phyloP scores from a whole-genome alignment of 2,888 invertebrate species.

The Crematogaster levior region DNA sequence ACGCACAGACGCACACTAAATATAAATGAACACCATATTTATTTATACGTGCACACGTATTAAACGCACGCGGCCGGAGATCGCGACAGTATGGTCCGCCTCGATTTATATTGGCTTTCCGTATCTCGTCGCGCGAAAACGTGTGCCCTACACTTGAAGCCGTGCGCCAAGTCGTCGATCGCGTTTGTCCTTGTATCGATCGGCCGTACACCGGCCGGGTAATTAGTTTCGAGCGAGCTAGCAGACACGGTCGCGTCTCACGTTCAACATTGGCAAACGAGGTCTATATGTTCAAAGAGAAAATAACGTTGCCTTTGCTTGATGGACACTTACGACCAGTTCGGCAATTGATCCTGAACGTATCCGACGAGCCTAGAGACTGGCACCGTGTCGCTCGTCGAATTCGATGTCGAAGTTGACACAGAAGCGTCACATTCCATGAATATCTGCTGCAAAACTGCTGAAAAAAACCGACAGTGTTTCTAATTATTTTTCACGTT shows the following conservation, averaged over 20 bases:
- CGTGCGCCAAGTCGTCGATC: conserved; percentile 24
- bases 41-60: not conserved
- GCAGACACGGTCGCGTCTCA: not conserved
- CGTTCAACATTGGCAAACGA: conserved; percentile 15
- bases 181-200: conserved; percentile 43
- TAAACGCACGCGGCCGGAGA: not conserved
- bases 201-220: not conserved
- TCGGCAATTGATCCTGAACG: conserved; percentile 15
- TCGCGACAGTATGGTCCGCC: not conserved
- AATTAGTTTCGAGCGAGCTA: conserved; percentile 8
- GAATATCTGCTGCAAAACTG: conserved; percentile 38
- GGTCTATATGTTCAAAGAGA: not conserved
- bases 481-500: no score
- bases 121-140: not conserved
- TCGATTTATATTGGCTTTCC: not conserved
- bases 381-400: not conserved
- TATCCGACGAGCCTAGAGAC: conserved; percentile 15
- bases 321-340: conserved; percentile 25
- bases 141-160: not conserved
- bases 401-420: not conserved
- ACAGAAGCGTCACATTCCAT: not conserved
- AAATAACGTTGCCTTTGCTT: not conserved
- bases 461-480: not conserved
- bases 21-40: not conserved
- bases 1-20: not conserved